Conservation (phyloP, 2,113 vertebrate genomes). For the Microtus montanus region DNA sequence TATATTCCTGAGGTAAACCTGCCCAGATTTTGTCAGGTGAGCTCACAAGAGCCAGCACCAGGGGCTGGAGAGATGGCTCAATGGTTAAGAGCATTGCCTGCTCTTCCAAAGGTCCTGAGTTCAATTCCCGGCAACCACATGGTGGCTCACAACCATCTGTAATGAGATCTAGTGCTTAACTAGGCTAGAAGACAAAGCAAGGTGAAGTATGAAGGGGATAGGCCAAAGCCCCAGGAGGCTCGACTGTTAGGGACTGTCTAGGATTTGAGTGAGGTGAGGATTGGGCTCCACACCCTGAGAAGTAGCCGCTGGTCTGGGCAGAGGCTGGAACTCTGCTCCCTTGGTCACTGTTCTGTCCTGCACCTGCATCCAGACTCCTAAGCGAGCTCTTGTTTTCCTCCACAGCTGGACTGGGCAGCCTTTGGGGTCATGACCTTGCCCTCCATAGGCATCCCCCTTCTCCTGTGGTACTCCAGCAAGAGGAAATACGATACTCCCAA, state of each 20-base stretch:
- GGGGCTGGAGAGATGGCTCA: too few relatives aligned
- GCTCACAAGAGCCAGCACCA: not conserved
- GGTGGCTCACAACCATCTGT: too few relatives aligned
- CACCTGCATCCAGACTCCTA: not conserved
- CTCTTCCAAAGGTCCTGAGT: too few relatives aligned
- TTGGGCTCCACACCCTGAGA: not conserved
- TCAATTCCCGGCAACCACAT: too few relatives aligned
- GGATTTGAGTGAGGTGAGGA: not conserved
- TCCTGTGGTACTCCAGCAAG: slow-evolving; percentile 99
- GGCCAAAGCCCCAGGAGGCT: not conserved
- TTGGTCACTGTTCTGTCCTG: not conserved
- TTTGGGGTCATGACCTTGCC: slow-evolving; percentile 98
- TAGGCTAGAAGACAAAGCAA: not conserved
- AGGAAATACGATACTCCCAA: slow-evolving; percentile 96
- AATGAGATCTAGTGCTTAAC: too few relatives aligned
- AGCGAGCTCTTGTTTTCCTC: slow-evolving; percentile 25
- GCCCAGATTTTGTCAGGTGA: not conserved
- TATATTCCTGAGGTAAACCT: not conserved
- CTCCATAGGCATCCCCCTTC: slow-evolving; percentile 96
- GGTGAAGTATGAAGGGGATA: not conserved
- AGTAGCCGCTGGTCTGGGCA: not conserved
- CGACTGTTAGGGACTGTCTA: not conserved
- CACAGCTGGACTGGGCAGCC: slow-evolving; percentile 94
- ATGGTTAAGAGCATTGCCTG: too few relatives aligned
- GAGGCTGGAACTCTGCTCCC: not conserved